These are phyloP conservation scores for Tenthredo livida DNA, from an alignment of 2,888 invertebrate genomes.

Conservation along the genomic window DNA sequence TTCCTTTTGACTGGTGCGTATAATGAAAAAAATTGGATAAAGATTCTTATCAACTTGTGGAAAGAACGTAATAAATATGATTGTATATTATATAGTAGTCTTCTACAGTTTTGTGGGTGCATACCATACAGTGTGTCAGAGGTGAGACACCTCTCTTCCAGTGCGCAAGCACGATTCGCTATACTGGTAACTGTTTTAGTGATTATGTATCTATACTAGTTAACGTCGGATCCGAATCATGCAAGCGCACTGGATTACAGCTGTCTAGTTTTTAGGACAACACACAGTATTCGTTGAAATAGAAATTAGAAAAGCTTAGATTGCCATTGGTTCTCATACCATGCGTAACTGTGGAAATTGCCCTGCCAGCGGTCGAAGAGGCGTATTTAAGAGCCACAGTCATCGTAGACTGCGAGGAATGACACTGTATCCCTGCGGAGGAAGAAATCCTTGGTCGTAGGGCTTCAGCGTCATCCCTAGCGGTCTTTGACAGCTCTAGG, in stretches of 20 bases:
- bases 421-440: background rate
- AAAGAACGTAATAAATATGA: no score
- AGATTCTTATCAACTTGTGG: no score
- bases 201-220: background rate
- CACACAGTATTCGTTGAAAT: background rate
- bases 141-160: background rate
- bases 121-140: background rate
- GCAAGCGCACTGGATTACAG: no score
- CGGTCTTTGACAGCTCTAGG: background rate
- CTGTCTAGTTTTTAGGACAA: no score
- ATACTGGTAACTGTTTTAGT: background rate
- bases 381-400: background rate
- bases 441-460: no score
- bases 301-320: background rate
- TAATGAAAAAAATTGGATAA: no score
- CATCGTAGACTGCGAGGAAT: background rate
- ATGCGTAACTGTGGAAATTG: background rate
- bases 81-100: no score
- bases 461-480: background rate
- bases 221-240: background rate
- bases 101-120: background rate
- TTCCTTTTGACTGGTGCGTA: no score
- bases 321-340: background rate
- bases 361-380: background rate
- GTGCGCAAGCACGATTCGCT: background rate